phyloP scores from a whole-genome alignment of 2,888 invertebrate genomes.

The Macrophya alboannulata region DNA sequence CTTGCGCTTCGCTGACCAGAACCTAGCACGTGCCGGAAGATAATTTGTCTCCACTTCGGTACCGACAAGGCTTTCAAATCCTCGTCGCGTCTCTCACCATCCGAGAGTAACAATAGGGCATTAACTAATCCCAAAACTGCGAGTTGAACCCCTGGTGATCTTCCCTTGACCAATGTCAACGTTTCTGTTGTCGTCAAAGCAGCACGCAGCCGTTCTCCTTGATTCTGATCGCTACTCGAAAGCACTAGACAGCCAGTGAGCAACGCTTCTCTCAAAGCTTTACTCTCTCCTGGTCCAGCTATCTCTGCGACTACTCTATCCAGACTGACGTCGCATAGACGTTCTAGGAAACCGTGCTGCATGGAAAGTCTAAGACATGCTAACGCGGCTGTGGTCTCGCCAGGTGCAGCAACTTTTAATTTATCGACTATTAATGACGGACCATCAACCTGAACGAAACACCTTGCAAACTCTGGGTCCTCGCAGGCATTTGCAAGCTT shows the following conservation, averaged over 20 bases:
- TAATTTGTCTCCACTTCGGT: conserved; percentile 35
- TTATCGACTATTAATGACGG: conserved; percentile 42
- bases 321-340: conserved; percentile 45
- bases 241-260: conserved; percentile 49
- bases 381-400: conserved; percentile 49
- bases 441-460: conserved; percentile 52
- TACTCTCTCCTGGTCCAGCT: conserved; percentile 54
- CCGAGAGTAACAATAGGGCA: conserved; percentile 47
- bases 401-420: conserved; percentile 34
- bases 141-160: conserved; percentile 52
- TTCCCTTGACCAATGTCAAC: conserved; percentile 43
- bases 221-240: conserved; percentile 29
- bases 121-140: conserved; percentile 56
- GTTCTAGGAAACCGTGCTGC: conserved; percentile 53
- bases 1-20: conserved; percentile 47
- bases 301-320: conserved; percentile 57
- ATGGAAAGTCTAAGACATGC: conserved; percentile 57
- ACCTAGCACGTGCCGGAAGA: conserved; percentile 56
- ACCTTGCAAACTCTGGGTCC: conserved; percentile 55
- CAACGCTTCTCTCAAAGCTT: conserved; percentile 49
- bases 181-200: conserved; percentile 52
- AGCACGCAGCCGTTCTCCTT: conserved; percentile 29
- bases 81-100: conserved; percentile 33
- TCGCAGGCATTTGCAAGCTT: conserved; percentile 55
- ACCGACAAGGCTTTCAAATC: conserved; percentile 42